These are phyloP conservation scores for Clupea harengus DNA, from an alignment of 2,113 vertebrate species.

Conservation along the genomic window DNA sequence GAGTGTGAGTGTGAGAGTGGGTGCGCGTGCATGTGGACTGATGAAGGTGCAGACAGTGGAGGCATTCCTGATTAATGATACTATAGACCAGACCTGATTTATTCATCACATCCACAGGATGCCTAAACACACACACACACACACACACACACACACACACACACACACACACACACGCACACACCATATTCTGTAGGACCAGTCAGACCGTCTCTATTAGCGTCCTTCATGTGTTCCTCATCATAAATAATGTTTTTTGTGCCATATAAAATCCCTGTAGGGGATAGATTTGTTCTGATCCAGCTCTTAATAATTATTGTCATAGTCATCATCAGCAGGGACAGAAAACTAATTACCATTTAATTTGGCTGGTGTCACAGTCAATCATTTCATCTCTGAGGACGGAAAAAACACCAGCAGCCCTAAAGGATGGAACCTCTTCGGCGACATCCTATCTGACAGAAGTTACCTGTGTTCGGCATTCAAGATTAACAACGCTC, in stretches of 20 bases:
- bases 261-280: neutral
- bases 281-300: slow-evolving; percentile 8
- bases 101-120: slow-evolving; percentile 15
- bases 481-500: neutral
- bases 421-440: neutral
- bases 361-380: slow-evolving; percentile 16
- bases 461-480: slow-evolving; percentile 4
- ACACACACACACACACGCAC: slow-evolving; percentile 24
- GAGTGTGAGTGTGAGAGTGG: neutral
- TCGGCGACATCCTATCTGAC: neutral
- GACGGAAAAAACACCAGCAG: neutral
- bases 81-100: slow-evolving; percentile 15
- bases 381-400: slow-evolving; percentile 13
- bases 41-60: slow-evolving; percentile 12
- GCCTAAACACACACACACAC: slow-evolving; percentile 17
- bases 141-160: slow-evolving; percentile 35
- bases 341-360: slow-evolving; percentile 16
- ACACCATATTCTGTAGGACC: neutral
- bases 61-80: slow-evolving; percentile 13
- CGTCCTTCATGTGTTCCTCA: neutral
- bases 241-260: neutral
- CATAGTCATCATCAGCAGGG: slow-evolving; percentile 1
- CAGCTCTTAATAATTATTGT: neutral
- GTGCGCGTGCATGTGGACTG: neutral
- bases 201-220: neutral